Conservation (phyloP, 2,888 invertebrate species). For the Quadriops clusia region DNA sequence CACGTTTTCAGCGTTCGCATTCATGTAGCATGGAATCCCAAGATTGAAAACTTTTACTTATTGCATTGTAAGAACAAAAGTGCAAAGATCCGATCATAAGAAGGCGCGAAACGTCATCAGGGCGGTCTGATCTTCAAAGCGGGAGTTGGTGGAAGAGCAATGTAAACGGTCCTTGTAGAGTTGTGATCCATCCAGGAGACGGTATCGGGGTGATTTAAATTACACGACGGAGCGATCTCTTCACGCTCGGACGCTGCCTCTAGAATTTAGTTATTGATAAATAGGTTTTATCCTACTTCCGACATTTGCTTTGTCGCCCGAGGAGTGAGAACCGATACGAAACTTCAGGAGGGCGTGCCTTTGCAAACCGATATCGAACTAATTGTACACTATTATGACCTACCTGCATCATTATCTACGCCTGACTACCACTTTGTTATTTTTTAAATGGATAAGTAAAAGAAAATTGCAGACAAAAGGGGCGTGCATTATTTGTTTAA, state of each 20-base stretch:
- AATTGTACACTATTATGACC: conserved; percentile 25
- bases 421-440: conserved; percentile 18
- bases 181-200: no score
- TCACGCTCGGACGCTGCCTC: conserved; percentile 24
- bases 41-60: no score
- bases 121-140: no score
- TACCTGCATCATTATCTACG: conserved; percentile 22
- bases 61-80: no score
- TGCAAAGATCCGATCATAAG: no score
- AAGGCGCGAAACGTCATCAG: no score
- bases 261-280: conserved; percentile 29
- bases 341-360: conserved; percentile 16
- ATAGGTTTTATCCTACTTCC: conserved; percentile 26
- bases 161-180: no score
- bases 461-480: no score
- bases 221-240: conserved; percentile 24
- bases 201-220: conserved; percentile 26
- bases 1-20: no score
- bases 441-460: conserved; percentile 8
- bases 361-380: conserved; percentile 22
- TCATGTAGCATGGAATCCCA: no score
- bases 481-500: conserved; percentile 9
- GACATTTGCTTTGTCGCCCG: conserved; percentile 27
- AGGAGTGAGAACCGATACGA: conserved; percentile 17
- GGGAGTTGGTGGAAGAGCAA: no score